Percentiles rank a stretch among this genome's conserved stretches.
phyloP scores from a whole-genome alignment of 2,888 invertebrate genomes.

The Lasioglossum marginatum region DNA sequence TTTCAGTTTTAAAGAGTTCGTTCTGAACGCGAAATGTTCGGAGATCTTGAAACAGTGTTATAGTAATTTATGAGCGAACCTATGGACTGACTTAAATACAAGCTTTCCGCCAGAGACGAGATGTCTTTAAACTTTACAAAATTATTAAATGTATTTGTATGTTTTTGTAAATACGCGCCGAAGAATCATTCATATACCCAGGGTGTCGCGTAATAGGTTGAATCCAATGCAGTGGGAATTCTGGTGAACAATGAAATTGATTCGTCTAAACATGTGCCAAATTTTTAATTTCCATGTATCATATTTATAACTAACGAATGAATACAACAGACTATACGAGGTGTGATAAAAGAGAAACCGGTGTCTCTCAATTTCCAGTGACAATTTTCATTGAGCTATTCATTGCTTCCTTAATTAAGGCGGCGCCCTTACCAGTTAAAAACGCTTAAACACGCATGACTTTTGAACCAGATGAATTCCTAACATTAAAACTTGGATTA shows the following conservation, averaged over 20 bases:
- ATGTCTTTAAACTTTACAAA: conserved; percentile 35
- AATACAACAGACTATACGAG: not conserved
- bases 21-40: not conserved
- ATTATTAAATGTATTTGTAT: conserved; percentile 69
- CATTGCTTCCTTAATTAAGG: too few relatives aligned
- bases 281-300: not conserved
- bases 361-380: too few relatives aligned
- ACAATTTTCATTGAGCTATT: too few relatives aligned
- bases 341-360: too few relatives aligned
- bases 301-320: not conserved
- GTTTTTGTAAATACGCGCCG: conserved; percentile 76
- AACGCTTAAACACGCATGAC: too few relatives aligned
- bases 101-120: conserved; percentile 10
- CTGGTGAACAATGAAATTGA: not conserved
- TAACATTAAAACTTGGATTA: too few relatives aligned
- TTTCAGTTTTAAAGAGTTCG: not conserved
- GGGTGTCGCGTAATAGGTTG: not conserved
- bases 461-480: too few relatives aligned
- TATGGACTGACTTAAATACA: not conserved
- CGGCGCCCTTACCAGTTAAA: too few relatives aligned
- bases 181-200: conserved; percentile 62
- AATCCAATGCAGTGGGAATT: not conserved
- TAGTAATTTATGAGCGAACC: not conserved
- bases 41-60: not conserved
- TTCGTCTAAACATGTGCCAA: not conserved